A percentile compares a stretch with the other conserved stretches of the same genome.
These are phyloP conservation scores for Stigmatopora nigra DNA, from an alignment of 2,113 vertebrate species.

Conservation along the genomic window DNA sequence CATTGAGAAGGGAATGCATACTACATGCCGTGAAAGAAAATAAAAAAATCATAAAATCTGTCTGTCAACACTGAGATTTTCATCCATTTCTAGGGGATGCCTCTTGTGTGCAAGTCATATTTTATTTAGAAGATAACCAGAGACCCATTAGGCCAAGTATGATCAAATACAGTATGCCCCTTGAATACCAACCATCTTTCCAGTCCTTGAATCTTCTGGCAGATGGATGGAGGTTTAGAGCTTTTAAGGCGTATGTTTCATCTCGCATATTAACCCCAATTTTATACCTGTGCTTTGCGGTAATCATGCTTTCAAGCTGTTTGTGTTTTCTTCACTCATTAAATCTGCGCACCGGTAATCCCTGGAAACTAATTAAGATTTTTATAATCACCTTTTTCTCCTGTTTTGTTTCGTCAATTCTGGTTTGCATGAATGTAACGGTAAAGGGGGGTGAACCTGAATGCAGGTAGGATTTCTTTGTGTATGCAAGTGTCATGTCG, in stretches of 20 bases:
- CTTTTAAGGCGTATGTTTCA: constrained; percentile 70
- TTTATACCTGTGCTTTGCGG: constrained; percentile 66
- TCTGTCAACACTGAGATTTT: constrained; percentile 41
- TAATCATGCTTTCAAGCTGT: constrained; percentile 66
- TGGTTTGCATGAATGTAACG: constrained; percentile 1
- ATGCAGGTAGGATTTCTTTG: constrained; percentile 44
- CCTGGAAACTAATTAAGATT: constrained; percentile 72
- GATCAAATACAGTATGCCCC: constrained; percentile 45
- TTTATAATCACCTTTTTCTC: constrained; percentile 61
- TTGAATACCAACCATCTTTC: constrained; percentile 56
- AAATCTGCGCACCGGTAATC: constrained; percentile 70
- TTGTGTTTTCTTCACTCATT: constrained; percentile 58
- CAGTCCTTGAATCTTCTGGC: constrained; percentile 54
- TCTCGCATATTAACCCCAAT: constrained; percentile 72
- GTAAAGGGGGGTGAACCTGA: constrained; percentile 15
- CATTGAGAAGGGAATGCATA: background rate
- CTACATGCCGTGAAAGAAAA: constrained; percentile 27
- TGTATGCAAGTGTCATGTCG: constrained; percentile 44
- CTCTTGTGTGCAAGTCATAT: constrained; percentile 43
- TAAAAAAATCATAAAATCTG: constrained; percentile 46
- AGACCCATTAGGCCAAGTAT: constrained; percentile 41
- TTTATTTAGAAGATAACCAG: constrained; percentile 55
- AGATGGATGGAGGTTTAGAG: constrained; percentile 56
- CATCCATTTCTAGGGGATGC: constrained; percentile 40
- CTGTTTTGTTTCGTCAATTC: constrained; percentile 46